Conservation (phyloP, 2,888 invertebrate genomes). For the Xylophagus ater region DNA sequence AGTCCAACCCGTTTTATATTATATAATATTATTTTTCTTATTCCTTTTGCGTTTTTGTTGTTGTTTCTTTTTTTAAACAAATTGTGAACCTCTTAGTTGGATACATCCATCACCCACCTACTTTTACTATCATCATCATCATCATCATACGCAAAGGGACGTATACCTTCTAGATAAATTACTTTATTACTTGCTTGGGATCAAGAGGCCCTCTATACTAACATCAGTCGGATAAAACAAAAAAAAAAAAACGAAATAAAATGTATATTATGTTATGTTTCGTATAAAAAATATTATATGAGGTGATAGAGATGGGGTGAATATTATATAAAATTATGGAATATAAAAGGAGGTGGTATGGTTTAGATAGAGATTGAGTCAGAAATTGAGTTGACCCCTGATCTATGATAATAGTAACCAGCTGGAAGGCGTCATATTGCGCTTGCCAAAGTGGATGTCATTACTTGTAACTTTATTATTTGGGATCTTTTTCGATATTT, state of each 20-base stretch:
- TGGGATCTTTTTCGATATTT: constrained; percentile 1
- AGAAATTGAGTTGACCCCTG: constrained; percentile 14
- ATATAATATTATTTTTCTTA: not conserved
- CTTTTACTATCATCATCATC: constrained; percentile 2
- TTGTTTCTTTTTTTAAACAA: not conserved
- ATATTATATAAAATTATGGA: not conserved
- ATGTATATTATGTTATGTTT: not conserved
- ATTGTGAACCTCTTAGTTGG: constrained; percentile 2
- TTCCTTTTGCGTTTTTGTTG: not conserved
- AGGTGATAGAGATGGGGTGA: not conserved
- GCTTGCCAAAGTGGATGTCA: constrained; percentile 8
- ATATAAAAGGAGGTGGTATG: too few relatives aligned
- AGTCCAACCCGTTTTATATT: constrained; percentile 7
- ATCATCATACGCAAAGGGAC: not conserved
- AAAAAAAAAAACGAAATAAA: too few relatives aligned
- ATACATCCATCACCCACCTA: constrained; percentile 12
- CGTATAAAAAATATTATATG: constrained; percentile 1
- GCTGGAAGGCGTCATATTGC: constrained; percentile 14
- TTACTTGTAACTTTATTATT: constrained; percentile 14
- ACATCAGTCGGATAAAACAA: constrained; percentile 11
- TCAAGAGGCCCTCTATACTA: constrained; percentile 8
- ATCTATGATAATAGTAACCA: constrained; percentile 15
- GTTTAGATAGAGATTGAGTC: constrained; percentile 4
- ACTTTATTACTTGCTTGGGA: constrained; percentile 15
- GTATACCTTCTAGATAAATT: constrained; percentile 13